phyloP scores from a whole-genome alignment of 1,140 invertebrate species.

The Hylaeus anthracinus region DNA sequence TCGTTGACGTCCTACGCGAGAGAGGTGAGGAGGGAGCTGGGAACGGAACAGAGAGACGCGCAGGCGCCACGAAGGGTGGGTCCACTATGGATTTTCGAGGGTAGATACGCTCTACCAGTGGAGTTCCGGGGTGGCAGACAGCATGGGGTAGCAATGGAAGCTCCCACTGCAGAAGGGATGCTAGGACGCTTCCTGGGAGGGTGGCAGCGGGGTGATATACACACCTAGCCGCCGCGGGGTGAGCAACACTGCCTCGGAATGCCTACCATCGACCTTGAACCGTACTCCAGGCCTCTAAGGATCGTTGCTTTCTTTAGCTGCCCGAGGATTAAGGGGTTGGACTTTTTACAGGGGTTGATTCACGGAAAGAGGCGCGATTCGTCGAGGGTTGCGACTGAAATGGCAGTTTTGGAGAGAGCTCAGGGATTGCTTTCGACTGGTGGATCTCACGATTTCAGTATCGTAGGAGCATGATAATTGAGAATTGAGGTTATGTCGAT shows the following conservation, averaged over 20 bases:
- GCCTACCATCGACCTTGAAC: conserved; percentile 60
- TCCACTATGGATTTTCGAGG: conserved; percentile 69
- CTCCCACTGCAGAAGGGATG: conserved; percentile 56
- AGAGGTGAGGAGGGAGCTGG: conserved; percentile 25
- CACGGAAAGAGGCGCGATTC: conserved; percentile 1
- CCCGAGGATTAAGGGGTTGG: neutral
- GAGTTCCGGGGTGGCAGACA: conserved; percentile 65
- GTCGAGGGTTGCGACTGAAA: neutral
- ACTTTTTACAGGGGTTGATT: conserved; percentile 5
- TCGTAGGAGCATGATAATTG: neutral
- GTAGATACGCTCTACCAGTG: conserved; percentile 56
- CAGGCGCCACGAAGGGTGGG: conserved; percentile 63
- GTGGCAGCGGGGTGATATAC: conserved; percentile 46
- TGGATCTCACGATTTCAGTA: no score
- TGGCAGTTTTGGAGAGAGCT: conserved; percentile 11
- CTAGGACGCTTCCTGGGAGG: conserved; percentile 46
- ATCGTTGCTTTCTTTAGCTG: neutral
- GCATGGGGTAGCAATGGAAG: conserved; percentile 62
- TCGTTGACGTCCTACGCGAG: conserved; percentile 24
- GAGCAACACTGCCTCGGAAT: conserved; percentile 51
- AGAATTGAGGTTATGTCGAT: neutral
- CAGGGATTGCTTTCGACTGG: no score
- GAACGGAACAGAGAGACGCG: conserved; percentile 52
- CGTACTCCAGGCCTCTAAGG: neutral
- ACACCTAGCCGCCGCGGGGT: conserved; percentile 20